Conservation (phyloP, 2,113 vertebrate species). For the Saccopteryx bilineata region DNA sequence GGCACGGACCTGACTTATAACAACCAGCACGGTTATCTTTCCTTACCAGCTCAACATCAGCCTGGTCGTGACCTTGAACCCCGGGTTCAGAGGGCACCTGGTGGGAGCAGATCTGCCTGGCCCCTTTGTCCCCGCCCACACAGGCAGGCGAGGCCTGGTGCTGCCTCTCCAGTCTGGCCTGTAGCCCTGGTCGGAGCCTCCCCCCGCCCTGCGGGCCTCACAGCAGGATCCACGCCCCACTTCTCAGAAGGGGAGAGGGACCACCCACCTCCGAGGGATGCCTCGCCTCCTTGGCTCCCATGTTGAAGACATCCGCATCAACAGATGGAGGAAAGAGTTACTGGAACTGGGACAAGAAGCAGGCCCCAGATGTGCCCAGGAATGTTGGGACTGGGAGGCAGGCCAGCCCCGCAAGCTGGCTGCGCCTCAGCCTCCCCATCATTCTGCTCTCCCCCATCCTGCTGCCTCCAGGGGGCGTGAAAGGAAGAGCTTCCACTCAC, state of each 20-base stretch:
- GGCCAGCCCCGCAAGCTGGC: accelerated
- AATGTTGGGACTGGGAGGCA: neutral
- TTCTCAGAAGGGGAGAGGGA: neutral
- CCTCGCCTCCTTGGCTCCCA: neutral
- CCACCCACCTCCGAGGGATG: accelerated
- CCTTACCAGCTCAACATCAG: neutral
- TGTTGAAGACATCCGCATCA: accelerated
- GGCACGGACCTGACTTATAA: neutral
- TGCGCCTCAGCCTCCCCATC: neutral
- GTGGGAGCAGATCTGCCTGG: neutral
- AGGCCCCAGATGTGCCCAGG: neutral
- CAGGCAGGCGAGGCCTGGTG: neutral
- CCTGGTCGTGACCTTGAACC: neutral
- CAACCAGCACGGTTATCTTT: neutral
- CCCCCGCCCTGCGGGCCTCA: neutral
- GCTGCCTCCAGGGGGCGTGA: accelerated
- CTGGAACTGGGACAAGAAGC: accelerated
- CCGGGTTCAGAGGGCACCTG: neutral
- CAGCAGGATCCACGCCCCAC: neutral
- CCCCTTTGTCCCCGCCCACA: neutral
- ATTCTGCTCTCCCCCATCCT: accelerated
- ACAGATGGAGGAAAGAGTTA: neutral
- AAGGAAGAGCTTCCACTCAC: conserved; percentile 83
- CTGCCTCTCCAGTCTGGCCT: neutral
- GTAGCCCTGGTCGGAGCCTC: neutral